phyloP scores from a whole-genome alignment of 1,140 invertebrate genomes.

The Bombus superbus region DNA sequence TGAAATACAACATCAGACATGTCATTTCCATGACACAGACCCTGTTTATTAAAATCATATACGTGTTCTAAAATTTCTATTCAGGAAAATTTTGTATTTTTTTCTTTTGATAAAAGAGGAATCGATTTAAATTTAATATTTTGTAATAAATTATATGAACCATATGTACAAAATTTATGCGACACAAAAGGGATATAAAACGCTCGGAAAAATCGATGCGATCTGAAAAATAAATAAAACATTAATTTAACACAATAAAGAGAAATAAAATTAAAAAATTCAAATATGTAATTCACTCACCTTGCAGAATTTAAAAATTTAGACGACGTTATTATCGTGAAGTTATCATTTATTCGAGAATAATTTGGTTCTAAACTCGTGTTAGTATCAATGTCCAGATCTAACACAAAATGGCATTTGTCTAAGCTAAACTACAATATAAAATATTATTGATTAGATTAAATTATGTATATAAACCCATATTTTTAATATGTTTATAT shows the following conservation, averaged over 20 bases:
- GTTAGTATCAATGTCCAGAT: conserved; percentile 90
- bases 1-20: conserved; percentile 10
- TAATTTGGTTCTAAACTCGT: conserved; percentile 92
- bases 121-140: conserved; percentile 81
- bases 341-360: conserved; percentile 87
- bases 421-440: conserved; percentile 88
- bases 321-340: conserved; percentile 89
- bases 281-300: conserved; percentile 73
- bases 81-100: conserved; percentile 64
- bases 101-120: conserved; percentile 60
- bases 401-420: conserved; percentile 93
- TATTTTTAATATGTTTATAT: neutral
- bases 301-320: conserved; percentile 91
- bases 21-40: conserved; percentile 34
- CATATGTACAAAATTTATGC: conserved; percentile 87
- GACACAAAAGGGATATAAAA: conserved; percentile 95
- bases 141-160: conserved; percentile 92
- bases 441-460: conserved; percentile 18
- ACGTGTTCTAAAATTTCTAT: conserved; percentile 3
- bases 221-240: conserved; percentile 82
- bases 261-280: conserved; percentile 27
- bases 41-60: conserved; percentile 48
- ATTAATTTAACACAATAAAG: conserved; percentile 20
- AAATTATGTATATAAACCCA: conserved; percentile 7
- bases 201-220: conserved; percentile 90